Base-by-base conservation (phyloP, 2,113 vertebrate genomes). In the Cyanoderma ruficeps region DNA sequence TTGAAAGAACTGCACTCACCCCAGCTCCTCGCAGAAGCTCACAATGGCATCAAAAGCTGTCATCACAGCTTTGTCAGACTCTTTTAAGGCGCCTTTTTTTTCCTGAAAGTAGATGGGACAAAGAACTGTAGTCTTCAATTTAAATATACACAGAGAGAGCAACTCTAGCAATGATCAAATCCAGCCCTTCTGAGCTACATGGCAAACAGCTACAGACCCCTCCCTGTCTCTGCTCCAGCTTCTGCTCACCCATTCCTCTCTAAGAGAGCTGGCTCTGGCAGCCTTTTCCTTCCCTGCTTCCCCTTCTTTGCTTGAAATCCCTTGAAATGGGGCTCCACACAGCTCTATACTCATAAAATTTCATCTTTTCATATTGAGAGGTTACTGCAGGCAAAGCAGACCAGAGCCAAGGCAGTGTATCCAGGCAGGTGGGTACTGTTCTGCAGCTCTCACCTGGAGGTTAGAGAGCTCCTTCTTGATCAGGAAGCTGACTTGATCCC, bases 21-120 rank as follows among this genome's bases (percentile, higher is more conserved):
- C 98, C 59, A 96, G 83, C 90, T 99, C 98, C 94, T 98, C 98
- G 18, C 99, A 99, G 97, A 98, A 99, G 67, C 94, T 97, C 95
- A 99, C 99, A 98, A 99, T 98, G 87, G 99, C 98, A 78, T 99
- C 98, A 80, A 99, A 99, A 93, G 99, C 99, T 42, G 79, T 90
- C 53, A 99, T 81, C 68, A 97, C 81, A 10, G 98, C 91, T 98
- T 99, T 99, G 95, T 99, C 99, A 2, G 96, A 95, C 9, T 99
- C 98, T 92, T 98, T 99, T 39, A 97, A 94, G 61, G 96, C 97
- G 64, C 99, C 99, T 33, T 99, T 98, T 93, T 99, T 99, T 81
- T 97, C 98, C 99, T 99, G 95, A 31, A 83, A 92, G 83, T 33
- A 93, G 86, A 91, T 9, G 10, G 2, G 16, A 72, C 42, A 68